A percentile compares a stretch with the other conserved stretches of the same genome.
Conservation (phyloP, 2,888 invertebrate genomes). For the Idaea aversata region DNA sequence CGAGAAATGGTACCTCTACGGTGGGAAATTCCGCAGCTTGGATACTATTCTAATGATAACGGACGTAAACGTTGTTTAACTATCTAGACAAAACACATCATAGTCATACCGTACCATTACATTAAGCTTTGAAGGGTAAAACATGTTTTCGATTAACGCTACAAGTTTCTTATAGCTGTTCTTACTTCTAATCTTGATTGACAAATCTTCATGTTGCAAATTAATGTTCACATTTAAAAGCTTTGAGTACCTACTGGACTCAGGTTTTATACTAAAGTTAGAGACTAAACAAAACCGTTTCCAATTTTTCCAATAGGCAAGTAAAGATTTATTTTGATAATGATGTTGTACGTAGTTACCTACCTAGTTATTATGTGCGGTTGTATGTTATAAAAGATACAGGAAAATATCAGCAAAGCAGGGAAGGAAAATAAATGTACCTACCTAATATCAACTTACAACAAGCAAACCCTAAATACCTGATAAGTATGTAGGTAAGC, state of each 20-base stretch:
- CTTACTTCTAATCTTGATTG: background rate
- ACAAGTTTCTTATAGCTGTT: slow-evolving; percentile 8
- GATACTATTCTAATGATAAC: no score
- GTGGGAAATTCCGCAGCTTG: no score
- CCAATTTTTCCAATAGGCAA: background rate
- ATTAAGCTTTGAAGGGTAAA: slow-evolving; percentile 13
- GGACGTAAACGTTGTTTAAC: background rate
- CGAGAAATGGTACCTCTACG: no score
- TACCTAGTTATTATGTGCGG: no score
- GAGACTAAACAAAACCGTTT: background rate
- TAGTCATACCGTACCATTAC: background rate
- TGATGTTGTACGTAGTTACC: no score
- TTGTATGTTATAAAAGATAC: no score
- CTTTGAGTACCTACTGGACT: background rate
- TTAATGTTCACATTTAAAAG: background rate
- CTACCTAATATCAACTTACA: no score
- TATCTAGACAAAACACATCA: slow-evolving; percentile 14
- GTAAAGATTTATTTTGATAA: background rate
- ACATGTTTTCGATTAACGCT: background rate
- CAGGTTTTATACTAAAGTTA: background rate
- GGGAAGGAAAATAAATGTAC: no score
- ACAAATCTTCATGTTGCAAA: slow-evolving; percentile 8
- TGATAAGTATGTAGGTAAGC: background rate
- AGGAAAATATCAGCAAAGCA: no score
- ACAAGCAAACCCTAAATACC: background rate